A percentile compares a stretch with the other conserved stretches of the same genome.
These are phyloP conservation scores for Gila orcuttii DNA, from an alignment of 2,113 vertebrate genomes.

Conservation along the genomic window DNA sequence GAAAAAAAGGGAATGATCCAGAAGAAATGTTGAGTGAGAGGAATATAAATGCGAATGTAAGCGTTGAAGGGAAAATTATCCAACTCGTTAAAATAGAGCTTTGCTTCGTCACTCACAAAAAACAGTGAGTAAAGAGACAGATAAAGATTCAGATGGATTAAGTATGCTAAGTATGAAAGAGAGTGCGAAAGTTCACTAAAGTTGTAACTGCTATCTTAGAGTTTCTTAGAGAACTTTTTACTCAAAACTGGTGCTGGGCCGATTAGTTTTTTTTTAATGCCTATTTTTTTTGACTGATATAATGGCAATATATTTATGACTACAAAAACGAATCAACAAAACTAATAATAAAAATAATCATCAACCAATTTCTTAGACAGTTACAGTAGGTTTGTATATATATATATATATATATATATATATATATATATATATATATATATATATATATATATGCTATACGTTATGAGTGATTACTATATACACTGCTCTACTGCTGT, in stretches of 20 bases:
- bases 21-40: not conserved
- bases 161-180: not conserved
- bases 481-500: too few species aligned
- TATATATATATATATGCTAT: too few species aligned
- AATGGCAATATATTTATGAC: not conserved
- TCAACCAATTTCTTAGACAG: not conserved
- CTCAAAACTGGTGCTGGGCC: not conserved
- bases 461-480: too few species aligned
- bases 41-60: constrained; percentile 3
- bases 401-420: not conserved
- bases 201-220: not conserved
- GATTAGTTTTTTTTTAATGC: not conserved
- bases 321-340: not conserved
- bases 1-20: not conserved
- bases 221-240: not conserved
- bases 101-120: not conserved
- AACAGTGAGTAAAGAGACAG: not conserved
- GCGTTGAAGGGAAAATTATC: not conserved
- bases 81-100: not conserved
- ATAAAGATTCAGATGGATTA: not conserved
- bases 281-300: not conserved
- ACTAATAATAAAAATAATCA: not conserved
- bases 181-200: not conserved
- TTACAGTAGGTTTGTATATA: not conserved
- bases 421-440: not conserved